phyloP scores from a whole-genome alignment of 2,113 vertebrate genomes.

The Sander vitreus region DNA sequence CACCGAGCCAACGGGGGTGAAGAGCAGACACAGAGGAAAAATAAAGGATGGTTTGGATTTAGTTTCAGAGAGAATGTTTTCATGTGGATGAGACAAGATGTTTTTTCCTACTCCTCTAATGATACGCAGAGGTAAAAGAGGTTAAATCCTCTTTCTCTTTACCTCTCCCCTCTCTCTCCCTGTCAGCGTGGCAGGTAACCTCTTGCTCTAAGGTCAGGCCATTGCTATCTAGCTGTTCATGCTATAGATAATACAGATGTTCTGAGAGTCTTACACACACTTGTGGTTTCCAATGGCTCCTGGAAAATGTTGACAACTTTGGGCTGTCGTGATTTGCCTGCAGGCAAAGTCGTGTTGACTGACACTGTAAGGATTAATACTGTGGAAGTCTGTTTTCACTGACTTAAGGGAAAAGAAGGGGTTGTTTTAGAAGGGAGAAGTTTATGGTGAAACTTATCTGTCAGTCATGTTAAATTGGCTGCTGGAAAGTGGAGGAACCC shows the following conservation, averaged over 20 bases:
- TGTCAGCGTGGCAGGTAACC: conserved; percentile 26
- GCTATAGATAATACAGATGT: conserved; percentile 30
- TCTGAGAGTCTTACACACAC: not conserved
- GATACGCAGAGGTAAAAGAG: conserved; percentile 39
- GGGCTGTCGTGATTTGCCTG: conserved; percentile 28
- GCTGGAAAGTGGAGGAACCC: conserved; percentile 43
- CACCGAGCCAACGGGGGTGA: not conserved
- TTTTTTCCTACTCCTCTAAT: conserved; percentile 30
- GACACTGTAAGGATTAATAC: conserved; percentile 38
- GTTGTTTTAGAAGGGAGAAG: conserved; percentile 55
- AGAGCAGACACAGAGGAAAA: conserved; percentile 12
- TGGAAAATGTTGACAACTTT: not conserved
- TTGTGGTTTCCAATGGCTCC: not conserved
- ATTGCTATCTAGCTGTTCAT: not conserved
- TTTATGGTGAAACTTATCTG: conserved; percentile 57
- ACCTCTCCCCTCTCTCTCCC: not conserved
- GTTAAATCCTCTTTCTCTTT: conserved; percentile 47
- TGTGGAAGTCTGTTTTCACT: conserved; percentile 54
- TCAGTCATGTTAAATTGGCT: conserved; percentile 73
- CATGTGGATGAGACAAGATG: not conserved
- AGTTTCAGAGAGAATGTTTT: conserved; percentile 6
- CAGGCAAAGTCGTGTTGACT: conserved; percentile 37
- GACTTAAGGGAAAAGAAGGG: conserved; percentile 44
- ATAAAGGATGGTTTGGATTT: conserved; percentile 19
- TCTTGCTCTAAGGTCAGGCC: conserved; percentile 33